Conservation (phyloP, 1,140 invertebrate genomes). For the Pectinophora gossypiella region DNA sequence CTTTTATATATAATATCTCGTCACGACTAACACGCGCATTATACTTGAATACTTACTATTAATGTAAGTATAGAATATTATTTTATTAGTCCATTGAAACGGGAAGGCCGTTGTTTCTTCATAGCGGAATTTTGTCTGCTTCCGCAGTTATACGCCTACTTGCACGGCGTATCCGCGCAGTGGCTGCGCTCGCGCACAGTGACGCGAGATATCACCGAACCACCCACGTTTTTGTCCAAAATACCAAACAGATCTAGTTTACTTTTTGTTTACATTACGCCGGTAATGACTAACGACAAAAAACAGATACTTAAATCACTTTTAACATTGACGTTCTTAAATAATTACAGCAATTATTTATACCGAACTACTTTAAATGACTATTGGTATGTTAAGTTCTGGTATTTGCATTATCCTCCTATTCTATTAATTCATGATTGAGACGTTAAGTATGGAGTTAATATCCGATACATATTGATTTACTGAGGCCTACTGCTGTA, state of each 20-base stretch:
- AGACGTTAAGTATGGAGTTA: neutral
- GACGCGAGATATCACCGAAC: neutral
- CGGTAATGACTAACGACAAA: constrained; percentile 6
- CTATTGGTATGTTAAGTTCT: neutral
- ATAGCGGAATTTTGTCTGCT: constrained; percentile 22
- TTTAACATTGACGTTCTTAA: constrained; percentile 1
- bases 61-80: too few species aligned
- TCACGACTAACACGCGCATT: too few species aligned
- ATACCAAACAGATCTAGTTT: constrained; percentile 26
- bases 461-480: neutral
- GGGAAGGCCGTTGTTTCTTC: constrained; percentile 14
- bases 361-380: neutral
- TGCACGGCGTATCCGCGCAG: neutral
- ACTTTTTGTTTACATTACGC: constrained; percentile 24
- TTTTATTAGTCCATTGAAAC: too few species aligned
- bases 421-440: neutral
- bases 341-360: neutral
- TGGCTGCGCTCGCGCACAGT: neutral
- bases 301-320: neutral
- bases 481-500: neutral
- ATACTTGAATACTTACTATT: too few species aligned
- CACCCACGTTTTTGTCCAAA: constrained; percentile 37
- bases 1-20: too few species aligned
- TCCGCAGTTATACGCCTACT: constrained; percentile 11
- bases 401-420: neutral